A percentile compares a stretch with the other conserved stretches of the same genome.
phyloP scores from a whole-genome alignment of 2,113 vertebrate genomes.

The Trogon melanurus region DNA sequence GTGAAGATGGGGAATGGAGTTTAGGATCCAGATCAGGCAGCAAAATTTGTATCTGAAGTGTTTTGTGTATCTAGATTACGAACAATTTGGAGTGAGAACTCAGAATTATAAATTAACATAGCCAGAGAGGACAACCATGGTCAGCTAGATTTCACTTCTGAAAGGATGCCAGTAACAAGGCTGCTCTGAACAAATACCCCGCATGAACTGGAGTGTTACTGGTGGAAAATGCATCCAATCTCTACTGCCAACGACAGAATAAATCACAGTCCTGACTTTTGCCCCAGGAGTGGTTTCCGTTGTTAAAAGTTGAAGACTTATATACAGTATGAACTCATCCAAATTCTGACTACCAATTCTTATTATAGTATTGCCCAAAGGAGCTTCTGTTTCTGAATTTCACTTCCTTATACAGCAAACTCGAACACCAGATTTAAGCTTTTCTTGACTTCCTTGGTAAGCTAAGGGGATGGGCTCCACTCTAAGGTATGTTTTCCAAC shows the following conservation, averaged over 20 bases:
- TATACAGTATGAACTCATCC: background rate
- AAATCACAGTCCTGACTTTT: background rate
- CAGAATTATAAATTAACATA: background rate
- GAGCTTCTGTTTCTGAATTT: slow-evolving; percentile 12
- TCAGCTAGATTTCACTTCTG: background rate
- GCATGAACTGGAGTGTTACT: background rate
- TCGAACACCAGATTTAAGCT: background rate
- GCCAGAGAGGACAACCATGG: background rate
- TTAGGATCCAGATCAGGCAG: background rate
- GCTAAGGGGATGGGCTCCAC: background rate
- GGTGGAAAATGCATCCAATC: background rate
- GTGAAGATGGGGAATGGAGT: background rate
- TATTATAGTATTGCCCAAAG: background rate
- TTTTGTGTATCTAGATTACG: background rate
- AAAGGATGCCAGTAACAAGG: background rate
- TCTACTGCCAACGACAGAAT: background rate
- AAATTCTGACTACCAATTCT: background rate
- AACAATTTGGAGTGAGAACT: background rate
- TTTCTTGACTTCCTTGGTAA: slow-evolving; percentile 4
- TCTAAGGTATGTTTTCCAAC: background rate
- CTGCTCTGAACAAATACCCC: background rate
- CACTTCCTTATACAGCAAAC: slow-evolving; percentile 1
- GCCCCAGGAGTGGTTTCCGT: background rate
- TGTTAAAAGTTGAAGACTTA: background rate
- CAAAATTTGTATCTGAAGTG: background rate